phyloP scores from a whole-genome alignment of 2,113 vertebrate genomes.

The Archilochus colubris region DNA sequence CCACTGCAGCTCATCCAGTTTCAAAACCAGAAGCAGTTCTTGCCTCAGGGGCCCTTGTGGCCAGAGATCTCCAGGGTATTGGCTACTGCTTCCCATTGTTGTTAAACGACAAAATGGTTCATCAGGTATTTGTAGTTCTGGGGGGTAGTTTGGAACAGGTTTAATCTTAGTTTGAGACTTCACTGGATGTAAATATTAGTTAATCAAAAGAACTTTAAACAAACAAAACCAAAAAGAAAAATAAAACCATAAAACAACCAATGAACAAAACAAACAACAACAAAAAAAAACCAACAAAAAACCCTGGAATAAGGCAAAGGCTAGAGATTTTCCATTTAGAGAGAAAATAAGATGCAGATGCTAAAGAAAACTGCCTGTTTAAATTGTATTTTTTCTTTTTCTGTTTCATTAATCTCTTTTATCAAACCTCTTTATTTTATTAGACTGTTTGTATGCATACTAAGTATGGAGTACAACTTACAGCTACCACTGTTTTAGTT shows the following conservation, averaged over 20 bases:
- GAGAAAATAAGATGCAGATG: not conserved
- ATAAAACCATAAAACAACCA: too few relatives aligned
- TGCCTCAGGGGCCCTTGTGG: slow-evolving; percentile 42
- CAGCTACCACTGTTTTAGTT: not conserved
- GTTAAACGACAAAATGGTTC: slow-evolving; percentile 12
- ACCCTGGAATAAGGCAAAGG: not conserved
- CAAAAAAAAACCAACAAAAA: too few relatives aligned
- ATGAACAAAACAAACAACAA: too few relatives aligned
- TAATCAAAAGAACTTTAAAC: not conserved
- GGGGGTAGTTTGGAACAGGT: not conserved
- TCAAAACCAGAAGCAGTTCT: not conserved
- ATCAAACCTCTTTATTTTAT: not conserved
- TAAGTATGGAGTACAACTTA: not conserved
- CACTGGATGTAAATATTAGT: not conserved
- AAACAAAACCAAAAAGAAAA: too few relatives aligned
- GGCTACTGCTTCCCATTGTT: not conserved
- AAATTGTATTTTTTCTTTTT: slow-evolving; percentile 1
- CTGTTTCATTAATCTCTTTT: slow-evolving; percentile 4
- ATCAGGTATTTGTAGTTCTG: not conserved
- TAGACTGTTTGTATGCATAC: not conserved
- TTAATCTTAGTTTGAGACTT: slow-evolving; percentile 11
- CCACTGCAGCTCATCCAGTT: not conserved
- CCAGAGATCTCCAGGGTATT: not conserved
- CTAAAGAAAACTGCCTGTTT: not conserved
- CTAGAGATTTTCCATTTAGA: slow-evolving; percentile 15